Evolutionary conservation across 2,797 vertebrate genomes (phyloP).

Genomic region (Somateria mollissima): DNA sequence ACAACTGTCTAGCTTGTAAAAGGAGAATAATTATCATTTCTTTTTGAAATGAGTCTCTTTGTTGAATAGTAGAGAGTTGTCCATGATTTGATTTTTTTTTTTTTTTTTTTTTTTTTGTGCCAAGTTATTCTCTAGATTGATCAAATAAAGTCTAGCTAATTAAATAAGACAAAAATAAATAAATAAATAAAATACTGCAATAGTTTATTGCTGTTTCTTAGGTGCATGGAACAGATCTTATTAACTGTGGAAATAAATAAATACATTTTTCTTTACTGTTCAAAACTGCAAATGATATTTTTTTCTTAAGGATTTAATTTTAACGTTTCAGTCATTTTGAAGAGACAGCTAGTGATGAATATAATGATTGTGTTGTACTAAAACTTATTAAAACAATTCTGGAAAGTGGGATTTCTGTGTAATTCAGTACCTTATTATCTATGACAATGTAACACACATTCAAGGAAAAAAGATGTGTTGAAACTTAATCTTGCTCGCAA

Average conservation of each 20-base stretch:
- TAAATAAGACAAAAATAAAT: background rate
- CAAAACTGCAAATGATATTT: background rate
- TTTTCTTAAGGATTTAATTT: background rate
- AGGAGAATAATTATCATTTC: conserved; percentile 58
- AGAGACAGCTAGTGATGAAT: background rate
- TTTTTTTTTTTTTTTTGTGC: conserved; percentile 8
- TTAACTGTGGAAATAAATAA: background rate
- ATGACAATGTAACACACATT: background rate
- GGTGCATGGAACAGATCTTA: background rate
- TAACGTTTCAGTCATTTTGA: background rate
- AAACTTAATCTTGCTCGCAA: background rate
- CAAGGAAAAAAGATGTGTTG: background rate
- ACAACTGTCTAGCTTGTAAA: conserved; percentile 9
- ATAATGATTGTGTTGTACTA: background rate
- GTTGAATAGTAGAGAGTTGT: background rate
- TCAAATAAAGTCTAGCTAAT: background rate
- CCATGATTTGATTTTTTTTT: background rate
- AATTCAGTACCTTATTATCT: background rate
- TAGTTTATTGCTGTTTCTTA: background rate
- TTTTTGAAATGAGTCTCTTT: conserved; percentile 53
- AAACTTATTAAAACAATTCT: background rate
- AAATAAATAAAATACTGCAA: background rate
- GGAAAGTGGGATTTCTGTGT: background rate
- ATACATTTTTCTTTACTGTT: background rate
- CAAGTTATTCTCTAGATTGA: background rate